Conservation (phyloP, 2,888 invertebrate genomes). For the Eupelmus urozonus region DNA sequence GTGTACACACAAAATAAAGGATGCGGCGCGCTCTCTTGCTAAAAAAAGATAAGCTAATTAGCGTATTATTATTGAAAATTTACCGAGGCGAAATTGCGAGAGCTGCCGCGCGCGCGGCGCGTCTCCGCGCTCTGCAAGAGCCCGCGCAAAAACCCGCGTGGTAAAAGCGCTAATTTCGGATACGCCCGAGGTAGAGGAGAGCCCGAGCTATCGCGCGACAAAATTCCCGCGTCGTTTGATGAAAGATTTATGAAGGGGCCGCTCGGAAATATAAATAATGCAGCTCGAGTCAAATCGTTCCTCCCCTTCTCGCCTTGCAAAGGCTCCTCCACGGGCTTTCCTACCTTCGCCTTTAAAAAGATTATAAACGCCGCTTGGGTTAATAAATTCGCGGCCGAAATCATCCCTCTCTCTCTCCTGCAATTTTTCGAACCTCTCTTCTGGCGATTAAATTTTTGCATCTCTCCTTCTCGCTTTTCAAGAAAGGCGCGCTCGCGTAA, state of each 20-base stretch:
- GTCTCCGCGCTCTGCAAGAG: conserved; percentile 5
- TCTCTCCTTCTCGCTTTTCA: conserved; percentile 32
- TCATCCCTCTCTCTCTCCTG: conserved; percentile 12
- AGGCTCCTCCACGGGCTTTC: not conserved
- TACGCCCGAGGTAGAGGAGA: conserved; percentile 23
- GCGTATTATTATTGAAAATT: conserved; percentile 46
- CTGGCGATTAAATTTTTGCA: conserved; percentile 46
- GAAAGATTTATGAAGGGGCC: conserved; percentile 70
- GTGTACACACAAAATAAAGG: too few species aligned
- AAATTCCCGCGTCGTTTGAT: conserved; percentile 63
- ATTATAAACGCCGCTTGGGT: conserved; percentile 41
- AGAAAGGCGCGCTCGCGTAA: conserved; percentile 49
- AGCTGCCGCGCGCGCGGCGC: not conserved
- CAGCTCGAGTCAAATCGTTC: conserved; percentile 45
- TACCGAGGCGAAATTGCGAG: conserved; percentile 14
- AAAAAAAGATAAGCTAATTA: conserved; percentile 46
- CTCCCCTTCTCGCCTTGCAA: not conserved
- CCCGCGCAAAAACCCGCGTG: not conserved
- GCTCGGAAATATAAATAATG: conserved; percentile 59
- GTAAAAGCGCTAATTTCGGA: conserved; percentile 62
- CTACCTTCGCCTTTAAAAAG: conserved; percentile 23
- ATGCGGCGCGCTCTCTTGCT: too few species aligned
- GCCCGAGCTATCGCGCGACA: conserved; percentile 44
- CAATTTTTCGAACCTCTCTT: conserved; percentile 50
- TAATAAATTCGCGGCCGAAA: conserved; percentile 51